Percentiles rank a stretch among this genome's conserved stretches.
Evolutionary conservation across 92 coral and sea anemone species (phyloP).

Genomic region (Montipora capitata): DNA sequence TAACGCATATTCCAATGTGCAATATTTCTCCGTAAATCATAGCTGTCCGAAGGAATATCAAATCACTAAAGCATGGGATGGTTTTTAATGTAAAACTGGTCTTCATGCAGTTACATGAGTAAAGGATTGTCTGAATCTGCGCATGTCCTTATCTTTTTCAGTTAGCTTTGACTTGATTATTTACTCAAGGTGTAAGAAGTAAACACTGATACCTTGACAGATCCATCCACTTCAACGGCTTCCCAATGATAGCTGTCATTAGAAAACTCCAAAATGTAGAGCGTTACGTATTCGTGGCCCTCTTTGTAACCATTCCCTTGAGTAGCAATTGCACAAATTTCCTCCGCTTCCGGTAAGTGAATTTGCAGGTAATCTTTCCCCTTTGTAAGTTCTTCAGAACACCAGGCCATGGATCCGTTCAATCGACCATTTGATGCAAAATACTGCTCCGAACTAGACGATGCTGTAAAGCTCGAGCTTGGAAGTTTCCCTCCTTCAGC

Average conservation of each 20-base stretch:
- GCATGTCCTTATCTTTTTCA: no score
- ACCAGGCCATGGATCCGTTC: slow-evolving; percentile 13
- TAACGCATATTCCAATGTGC: no score
- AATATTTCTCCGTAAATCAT: no score
- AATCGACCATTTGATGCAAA: slow-evolving; percentile 19
- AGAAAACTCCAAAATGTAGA: not conserved
- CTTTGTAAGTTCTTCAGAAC: not conserved
- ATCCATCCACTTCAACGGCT: slow-evolving; percentile 2
- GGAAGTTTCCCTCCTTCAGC: slow-evolving; percentile 14
- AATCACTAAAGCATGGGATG: no score
- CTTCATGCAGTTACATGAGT: no score
- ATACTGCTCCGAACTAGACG: not conserved
- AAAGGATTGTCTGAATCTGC: no score
- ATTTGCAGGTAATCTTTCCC: slow-evolving; percentile 21
- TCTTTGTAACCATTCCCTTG: slow-evolving; percentile 8
- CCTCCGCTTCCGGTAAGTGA: slow-evolving; percentile 12
- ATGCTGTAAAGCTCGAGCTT: slow-evolving; percentile 1
- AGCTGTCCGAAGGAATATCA: no score
- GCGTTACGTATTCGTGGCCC: not conserved
- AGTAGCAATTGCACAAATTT: slow-evolving; percentile 27
- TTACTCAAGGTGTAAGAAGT: no score
- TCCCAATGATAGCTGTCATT: not conserved
- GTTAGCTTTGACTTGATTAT: no score
- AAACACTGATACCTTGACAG: slow-evolving; percentile 11
- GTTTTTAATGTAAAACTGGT: no score